Conservation (phyloP, 2,888 invertebrate genomes). For the Scaptomyza parva region DNA sequence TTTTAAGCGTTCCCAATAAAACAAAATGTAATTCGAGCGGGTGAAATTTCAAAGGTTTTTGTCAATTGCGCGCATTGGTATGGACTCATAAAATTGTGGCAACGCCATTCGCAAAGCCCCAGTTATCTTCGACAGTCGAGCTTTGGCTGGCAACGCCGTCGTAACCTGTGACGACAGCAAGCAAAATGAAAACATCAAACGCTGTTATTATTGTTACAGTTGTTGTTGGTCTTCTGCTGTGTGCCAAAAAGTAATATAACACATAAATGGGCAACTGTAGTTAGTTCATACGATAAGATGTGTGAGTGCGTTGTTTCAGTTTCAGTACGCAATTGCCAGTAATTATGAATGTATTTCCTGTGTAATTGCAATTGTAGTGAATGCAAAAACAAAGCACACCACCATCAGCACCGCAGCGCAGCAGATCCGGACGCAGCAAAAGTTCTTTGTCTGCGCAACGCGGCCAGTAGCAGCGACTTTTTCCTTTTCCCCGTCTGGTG, state of each 20-base stretch:
- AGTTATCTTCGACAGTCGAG: slow-evolving; percentile 27
- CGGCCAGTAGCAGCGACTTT: slow-evolving; percentile 32
- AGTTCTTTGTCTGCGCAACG: slow-evolving; percentile 55
- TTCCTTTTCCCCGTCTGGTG: neutral
- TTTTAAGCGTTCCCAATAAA: slow-evolving; percentile 13
- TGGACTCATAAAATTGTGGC: slow-evolving; percentile 10
- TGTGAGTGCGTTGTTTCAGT: slow-evolving; percentile 26
- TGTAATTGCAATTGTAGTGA: slow-evolving; percentile 41
- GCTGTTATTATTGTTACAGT: slow-evolving; percentile 37
- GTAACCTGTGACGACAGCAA: slow-evolving; percentile 48
- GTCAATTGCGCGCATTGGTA: neutral
- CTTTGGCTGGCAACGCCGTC: slow-evolving; percentile 54
- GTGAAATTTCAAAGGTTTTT: neutral
- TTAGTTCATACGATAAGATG: slow-evolving; percentile 34
- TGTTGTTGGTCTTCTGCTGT: slow-evolving; percentile 25
- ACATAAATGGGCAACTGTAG: slow-evolving; percentile 31
- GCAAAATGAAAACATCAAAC: slow-evolving; percentile 52
- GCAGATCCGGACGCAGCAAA: slow-evolving; percentile 51
- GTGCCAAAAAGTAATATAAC: slow-evolving; percentile 39
- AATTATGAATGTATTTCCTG: slow-evolving; percentile 37
- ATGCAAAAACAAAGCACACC: slow-evolving; percentile 47
- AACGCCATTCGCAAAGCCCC: slow-evolving; percentile 11
- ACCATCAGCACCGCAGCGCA: slow-evolving; percentile 16
- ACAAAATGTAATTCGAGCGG: neutral
- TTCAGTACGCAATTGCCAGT: slow-evolving; percentile 41